Conservation (phyloP, 2,113 vertebrate genomes). For the Pedetes capensis region DNA sequence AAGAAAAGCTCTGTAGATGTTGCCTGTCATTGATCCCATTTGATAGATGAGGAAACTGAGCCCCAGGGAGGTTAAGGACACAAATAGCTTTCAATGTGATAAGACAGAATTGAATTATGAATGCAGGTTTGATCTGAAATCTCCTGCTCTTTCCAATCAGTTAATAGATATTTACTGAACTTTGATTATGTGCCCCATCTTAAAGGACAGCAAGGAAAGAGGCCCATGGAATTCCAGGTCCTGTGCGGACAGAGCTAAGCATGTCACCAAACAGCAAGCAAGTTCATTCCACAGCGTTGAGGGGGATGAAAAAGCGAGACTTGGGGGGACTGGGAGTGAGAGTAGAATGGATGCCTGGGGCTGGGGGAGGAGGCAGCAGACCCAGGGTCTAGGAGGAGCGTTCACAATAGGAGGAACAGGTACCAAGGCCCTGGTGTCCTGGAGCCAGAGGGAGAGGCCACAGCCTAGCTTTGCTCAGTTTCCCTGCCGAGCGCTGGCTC, state of each 20-base stretch:
- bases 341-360: background rate
- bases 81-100: too few relatives aligned
- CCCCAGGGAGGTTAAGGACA: background rate
- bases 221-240: background rate
- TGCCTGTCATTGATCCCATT: background rate
- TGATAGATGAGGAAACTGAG: background rate
- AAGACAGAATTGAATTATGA: background rate
- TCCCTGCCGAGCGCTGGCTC: background rate
- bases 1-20: background rate
- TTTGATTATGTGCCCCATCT: background rate
- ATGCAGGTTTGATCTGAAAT: background rate
- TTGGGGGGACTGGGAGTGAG: background rate
- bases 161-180: background rate
- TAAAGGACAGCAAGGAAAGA: background rate
- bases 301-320: background rate
- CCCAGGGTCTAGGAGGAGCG: background rate
- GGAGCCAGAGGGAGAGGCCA: background rate
- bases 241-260: background rate
- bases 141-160: background rate
- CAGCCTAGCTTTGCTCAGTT: background rate
- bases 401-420: background rate
- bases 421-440: background rate
- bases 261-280: background rate
- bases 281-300: background rate
- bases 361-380: fast-evolving